Base-by-base conservation (phyloP, 2,797 vertebrate genomes). In the Eutrigla gurnardus region DNA sequence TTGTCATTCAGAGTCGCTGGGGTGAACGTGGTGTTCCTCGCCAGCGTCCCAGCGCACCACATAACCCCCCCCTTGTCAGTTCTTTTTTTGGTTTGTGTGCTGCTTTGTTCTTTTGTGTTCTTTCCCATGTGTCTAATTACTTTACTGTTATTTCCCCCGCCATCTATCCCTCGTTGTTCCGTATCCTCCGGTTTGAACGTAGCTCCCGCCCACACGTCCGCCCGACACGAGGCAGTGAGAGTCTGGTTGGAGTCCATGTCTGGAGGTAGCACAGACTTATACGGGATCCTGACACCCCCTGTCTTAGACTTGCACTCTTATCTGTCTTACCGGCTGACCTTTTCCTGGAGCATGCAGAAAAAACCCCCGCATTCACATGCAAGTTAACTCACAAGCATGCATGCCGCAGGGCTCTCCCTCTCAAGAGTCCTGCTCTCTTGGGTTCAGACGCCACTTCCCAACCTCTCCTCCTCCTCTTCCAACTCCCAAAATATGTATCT, bases 171-270 rank as follows among this genome's bases (percentile, higher is more conserved):
- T 66, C 71, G 53, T 87, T 63, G 81, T 90, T 88, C 81, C 77
- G 80, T 89, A 73, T 90, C 88, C 57, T 85, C 88, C 73, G 90
- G 88, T 90, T 88, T 91, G 92, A 95, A 93, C 94, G 92, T 96
- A 98, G 98, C 94, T 85, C 96, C 95, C 59, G 95, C 95, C 95
- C 96, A 96, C 94, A 95, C 96, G 78, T 97, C 97, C 92, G 70
- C 95, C 88, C 96, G 96, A 91, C 96, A 94, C 77, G 96, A 98
- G 88, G 97, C 96, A 80, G 97, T 99, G 92, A 96, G 96, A 95
- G 97, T 97, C 95, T 99, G 98, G 98, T 95, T 99, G 97, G 97
- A 99, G 92, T 97, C 97, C 64, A 91, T 98, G 93, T 96, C 97
- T 84, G 95, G 97, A 99, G 98, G 98, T 99, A 99, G 98, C 95